Conservation (phyloP, 1,140 invertebrate species). For the Agrilus planipennis region DNA sequence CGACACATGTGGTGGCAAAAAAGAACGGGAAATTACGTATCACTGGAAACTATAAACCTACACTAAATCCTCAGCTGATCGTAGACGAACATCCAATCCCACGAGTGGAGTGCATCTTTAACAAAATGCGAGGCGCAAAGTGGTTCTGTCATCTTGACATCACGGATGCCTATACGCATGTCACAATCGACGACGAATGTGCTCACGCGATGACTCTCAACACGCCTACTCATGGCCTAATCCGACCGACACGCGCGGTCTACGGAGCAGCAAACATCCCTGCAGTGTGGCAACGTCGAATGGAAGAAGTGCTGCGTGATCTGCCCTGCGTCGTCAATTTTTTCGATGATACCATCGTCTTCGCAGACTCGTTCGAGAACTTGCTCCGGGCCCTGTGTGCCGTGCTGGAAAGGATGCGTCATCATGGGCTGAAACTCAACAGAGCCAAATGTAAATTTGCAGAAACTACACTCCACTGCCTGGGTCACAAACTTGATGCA, state of each 20-base stretch:
- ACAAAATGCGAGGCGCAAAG: slow-evolving; percentile 19
- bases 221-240: slow-evolving; percentile 18
- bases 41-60: slow-evolving; percentile 24
- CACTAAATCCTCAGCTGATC: slow-evolving; percentile 20
- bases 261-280: slow-evolving; percentile 17
- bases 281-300: slow-evolving; percentile 16
- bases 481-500: slow-evolving; percentile 17
- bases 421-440: not conserved
- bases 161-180: slow-evolving; percentile 16
- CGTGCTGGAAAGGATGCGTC: not conserved
- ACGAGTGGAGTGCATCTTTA: slow-evolving; percentile 17
- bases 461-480: slow-evolving; percentile 14
- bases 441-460: slow-evolving; percentile 16
- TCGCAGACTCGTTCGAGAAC: not conserved
- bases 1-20: slow-evolving; percentile 18
- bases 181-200: slow-evolving; percentile 15
- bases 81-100: slow-evolving; percentile 23
- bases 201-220: slow-evolving; percentile 16
- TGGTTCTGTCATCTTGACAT: slow-evolving; percentile 18
- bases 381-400: not conserved
- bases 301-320: slow-evolving; percentile 10
- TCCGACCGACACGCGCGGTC: slow-evolving; percentile 14
- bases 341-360: too few species aligned
- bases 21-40: slow-evolving; percentile 21
- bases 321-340: too few species aligned